These are phyloP conservation scores for Macrotis lagotis DNA, from an alignment of 2,113 vertebrate species.

Conservation along the genomic window DNA sequence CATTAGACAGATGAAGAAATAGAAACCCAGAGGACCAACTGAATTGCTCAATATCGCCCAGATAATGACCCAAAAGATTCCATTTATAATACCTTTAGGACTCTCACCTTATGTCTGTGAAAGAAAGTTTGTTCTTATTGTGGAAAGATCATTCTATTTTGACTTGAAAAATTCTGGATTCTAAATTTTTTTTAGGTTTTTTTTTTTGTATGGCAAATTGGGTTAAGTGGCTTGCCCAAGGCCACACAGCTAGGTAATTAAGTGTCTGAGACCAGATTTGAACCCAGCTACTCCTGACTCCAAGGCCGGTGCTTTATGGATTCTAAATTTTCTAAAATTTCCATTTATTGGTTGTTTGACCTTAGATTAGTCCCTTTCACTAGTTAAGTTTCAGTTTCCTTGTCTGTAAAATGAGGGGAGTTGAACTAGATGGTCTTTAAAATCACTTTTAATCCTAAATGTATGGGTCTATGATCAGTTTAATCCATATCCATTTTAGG, in stretches of 20 bases:
- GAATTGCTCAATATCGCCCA: not conserved
- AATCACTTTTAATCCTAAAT: not conserved
- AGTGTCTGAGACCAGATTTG: too few species aligned
- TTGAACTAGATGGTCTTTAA: not conserved
- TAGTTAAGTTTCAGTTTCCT: not conserved
- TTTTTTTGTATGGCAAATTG: too few species aligned
- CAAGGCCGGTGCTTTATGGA: too few species aligned
- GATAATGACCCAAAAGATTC: not conserved
- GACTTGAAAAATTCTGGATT: not conserved
- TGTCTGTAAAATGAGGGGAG: not conserved
- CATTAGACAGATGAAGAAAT: not conserved
- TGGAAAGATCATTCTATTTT: not conserved
- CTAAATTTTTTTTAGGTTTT: too few species aligned
- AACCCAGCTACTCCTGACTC: too few species aligned
- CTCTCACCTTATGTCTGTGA: not conserved
- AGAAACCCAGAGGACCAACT: not conserved
- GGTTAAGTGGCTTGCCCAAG: too few species aligned
- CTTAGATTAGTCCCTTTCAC: not conserved
- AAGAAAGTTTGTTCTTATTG: not conserved
- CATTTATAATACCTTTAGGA: not conserved
- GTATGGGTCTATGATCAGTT: not conserved
- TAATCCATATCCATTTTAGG: not conserved
- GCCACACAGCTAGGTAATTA: too few species aligned
- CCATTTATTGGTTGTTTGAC: not conserved
- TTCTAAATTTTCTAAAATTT: not conserved